Evolutionary conservation across 2,888 invertebrate species (phyloP), one percentile per base, ranked within the genome.

Genomic region (Drosophila atroscutellata): DNA sequence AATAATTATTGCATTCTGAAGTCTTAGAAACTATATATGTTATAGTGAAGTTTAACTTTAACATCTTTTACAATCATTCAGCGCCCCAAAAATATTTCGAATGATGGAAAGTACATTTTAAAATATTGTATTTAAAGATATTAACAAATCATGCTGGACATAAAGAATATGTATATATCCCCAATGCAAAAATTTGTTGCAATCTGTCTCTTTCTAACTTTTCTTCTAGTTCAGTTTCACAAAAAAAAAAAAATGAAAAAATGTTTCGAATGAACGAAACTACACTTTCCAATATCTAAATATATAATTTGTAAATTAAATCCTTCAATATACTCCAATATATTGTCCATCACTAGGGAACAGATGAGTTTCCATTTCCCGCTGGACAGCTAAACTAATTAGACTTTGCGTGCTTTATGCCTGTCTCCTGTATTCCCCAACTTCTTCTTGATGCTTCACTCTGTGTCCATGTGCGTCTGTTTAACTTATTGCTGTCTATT

Each of bases 401-500:
- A 86, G 90, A 81, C 73, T 62, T 81, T 87, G 89, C 90, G 85
- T 90, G 90, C 72, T 78, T 88, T 86, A 81, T 71, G 89, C 68
- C 62, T 67, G 56, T 71, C 83, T 66, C 72, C 49, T 26, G 45
- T 57, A 36, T 68, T 59, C 36, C 72, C 49, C 51, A 45, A 32
- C 68, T 45, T 24, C 49, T 52, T 47, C 36, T 34, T 45, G 51
- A 58, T 64, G 59, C 47, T 45, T 59, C 47, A 51, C 39, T 32
- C 30, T 50, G 28, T 66, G 74, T 60, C 58, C 81, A 72, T 80
- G 71, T 86, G 90, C 76, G 90, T 84, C 80, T 84, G 75, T 79
- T 89, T 86, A 86, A 90, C 86, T 86, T 86, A 89, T 90, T 86
- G 90, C 88, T 87, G 91, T 86, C 88, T 89, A 90, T 86, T 86